Evolutionary conservation across 2,797 vertebrate species (phyloP).

Genomic region (Argyrosomus regius): DNA sequence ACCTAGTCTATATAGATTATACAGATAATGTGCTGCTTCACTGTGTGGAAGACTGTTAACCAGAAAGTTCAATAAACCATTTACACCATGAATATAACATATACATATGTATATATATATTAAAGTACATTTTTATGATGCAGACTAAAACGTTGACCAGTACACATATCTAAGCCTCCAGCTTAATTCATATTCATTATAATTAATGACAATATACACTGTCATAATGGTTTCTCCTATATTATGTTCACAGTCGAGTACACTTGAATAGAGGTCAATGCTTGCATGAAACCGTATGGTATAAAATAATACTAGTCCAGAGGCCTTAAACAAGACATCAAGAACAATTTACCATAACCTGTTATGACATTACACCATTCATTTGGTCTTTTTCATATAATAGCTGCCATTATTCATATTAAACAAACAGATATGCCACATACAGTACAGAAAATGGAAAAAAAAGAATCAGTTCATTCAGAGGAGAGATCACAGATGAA

Average conservation of each 20-base stretch:
- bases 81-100: not conserved
- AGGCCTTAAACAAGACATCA: not conserved
- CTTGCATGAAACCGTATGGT: not conserved
- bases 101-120: not conserved
- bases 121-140: conserved; percentile 7
- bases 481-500: conserved; percentile 12
- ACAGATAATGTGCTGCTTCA: conserved; percentile 33
- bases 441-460: conserved; percentile 3
- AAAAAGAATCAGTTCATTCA: not conserved
- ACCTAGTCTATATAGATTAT: conserved; percentile 39
- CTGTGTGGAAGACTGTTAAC: conserved; percentile 20
- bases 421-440: conserved; percentile 1
- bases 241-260: not conserved
- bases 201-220: conserved; percentile 3
- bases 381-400: not conserved
- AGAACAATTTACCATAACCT: conserved; percentile 13
- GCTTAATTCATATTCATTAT: not conserved
- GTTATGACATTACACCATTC: not conserved
- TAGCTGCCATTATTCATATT: conserved; percentile 28
- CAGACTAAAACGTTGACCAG: conserved; percentile 1
- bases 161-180: not conserved
- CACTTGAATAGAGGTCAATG: conserved; percentile 5
- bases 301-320: not conserved
- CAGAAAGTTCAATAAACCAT: conserved; percentile 16
- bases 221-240: not conserved